phyloP scores from a whole-genome alignment of 2,888 invertebrate species.

The Andrena minutula region DNA sequence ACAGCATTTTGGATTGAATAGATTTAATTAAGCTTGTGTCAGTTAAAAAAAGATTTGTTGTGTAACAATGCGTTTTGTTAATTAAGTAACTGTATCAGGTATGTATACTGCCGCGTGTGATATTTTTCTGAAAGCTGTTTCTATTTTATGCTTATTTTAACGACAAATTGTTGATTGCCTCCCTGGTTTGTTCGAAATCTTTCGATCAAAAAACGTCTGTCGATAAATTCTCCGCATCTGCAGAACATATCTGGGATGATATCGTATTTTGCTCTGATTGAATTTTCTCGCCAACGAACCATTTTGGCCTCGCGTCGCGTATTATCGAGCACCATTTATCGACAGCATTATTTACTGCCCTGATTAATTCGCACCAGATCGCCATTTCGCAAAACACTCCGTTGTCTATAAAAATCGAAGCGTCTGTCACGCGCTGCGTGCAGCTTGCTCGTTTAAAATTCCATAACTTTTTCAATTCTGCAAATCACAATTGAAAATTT shows the following conservation, averaged over 20 bases:
- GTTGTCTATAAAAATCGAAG: neutral
- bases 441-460: too few relatives aligned
- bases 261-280: slow-evolving; percentile 61
- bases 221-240: slow-evolving; percentile 4
- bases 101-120: too few relatives aligned
- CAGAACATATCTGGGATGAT: slow-evolving; percentile 21
- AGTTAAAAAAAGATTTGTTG: too few relatives aligned
- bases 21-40: too few relatives aligned
- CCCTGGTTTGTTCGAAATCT: neutral
- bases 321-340: slow-evolving; percentile 56
- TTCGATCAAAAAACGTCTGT: neutral
- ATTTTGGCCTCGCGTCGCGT: slow-evolving; percentile 34
- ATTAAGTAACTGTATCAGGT: too few relatives aligned
- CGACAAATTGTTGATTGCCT: neutral
- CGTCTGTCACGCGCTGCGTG: neutral
- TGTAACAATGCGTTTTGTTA: too few relatives aligned
- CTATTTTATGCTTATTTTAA: neutral
- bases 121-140: too few relatives aligned
- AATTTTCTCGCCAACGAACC: slow-evolving; percentile 52
- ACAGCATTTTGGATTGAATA: too few relatives aligned
- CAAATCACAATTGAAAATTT: too few relatives aligned
- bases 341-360: slow-evolving; percentile 54
- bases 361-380: slow-evolving; percentile 45
- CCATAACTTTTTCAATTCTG: too few relatives aligned
- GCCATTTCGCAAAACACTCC: slow-evolving; percentile 30